Evolutionary conservation across 2,888 invertebrate species (phyloP), one percentile per base, ranked within the genome.

Genomic region (Oasisia sp.): DNA sequence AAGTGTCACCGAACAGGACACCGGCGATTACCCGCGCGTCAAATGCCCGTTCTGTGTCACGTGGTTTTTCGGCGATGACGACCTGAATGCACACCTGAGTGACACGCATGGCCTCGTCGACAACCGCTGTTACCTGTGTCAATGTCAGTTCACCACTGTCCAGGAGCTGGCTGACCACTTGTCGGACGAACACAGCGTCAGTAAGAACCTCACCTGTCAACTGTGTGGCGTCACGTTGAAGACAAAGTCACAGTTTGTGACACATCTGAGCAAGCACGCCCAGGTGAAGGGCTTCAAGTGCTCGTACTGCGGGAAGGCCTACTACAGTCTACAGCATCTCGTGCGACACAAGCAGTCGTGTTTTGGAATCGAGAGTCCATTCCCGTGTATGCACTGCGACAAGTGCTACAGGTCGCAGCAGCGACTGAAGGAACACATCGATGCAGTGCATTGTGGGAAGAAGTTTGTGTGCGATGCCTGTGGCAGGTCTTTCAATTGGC

Each of bases 401-500:
- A 74, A 74, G n/a, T 74, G 74, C n/a, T 74, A 74, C n/a, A 74
- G 74, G n/a, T 74, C 74, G 27, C 74, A 74, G 74, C 74, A 74
- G 74, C 74, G 74, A n/a, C 74, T 74, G 27, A 74, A 74, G n/a
- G 74, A 74, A 74, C 74, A 74, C 27, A 74, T 74, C 7, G 74
- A 74, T 74, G 74, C 74, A 27, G 74, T 74, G 74, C 74, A 74
- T 74, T 74, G 74, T 74, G 74, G 74, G 74, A 74, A 74, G 74
- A 74, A 74, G 74, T 74, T 74, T 19, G 27, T 74, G 74, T 74
- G 74, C 7, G 74, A 5, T 74, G 74, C 27, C 19, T 74, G 74
- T 27, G 74, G 74, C 7, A 74, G 74, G 74, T 74, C 74, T 14
- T 74, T 74, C 74, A 74, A 74, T n/a, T 74, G 74, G 74, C 74